Percentiles rank a stretch among this genome's conserved stretches.
phyloP scores from a whole-genome alignment of 2,113 vertebrate species.

The Oreochromis niloticus region DNA sequence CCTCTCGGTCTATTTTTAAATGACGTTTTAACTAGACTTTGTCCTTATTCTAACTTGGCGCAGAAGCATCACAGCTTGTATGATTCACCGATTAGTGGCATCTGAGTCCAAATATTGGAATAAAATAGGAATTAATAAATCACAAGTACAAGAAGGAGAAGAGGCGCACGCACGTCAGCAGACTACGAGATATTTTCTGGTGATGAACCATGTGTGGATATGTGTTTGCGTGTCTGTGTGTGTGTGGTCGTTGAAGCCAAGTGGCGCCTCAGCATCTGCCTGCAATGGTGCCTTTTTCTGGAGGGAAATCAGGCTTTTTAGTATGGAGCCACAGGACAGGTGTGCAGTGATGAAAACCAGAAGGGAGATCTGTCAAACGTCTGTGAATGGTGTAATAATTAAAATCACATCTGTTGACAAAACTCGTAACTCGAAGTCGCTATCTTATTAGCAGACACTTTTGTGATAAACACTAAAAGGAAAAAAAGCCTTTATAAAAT shows the following conservation, averaged over 20 bases:
- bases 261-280: slow-evolving; percentile 55
- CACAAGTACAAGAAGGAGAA: background rate
- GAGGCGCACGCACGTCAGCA: background rate
- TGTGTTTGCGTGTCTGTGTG: background rate
- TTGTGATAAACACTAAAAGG: background rate
- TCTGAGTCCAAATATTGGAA: background rate
- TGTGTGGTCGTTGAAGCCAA: slow-evolving; percentile 13
- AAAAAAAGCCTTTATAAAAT: background rate
- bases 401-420: slow-evolving; percentile 58
- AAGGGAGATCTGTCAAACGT: slow-evolving; percentile 61
- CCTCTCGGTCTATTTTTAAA: background rate
- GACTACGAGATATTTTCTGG: background rate
- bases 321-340: slow-evolving; percentile 62
- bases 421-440: background rate
- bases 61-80: background rate
- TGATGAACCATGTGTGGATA: slow-evolving; percentile 5
- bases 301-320: slow-evolving; percentile 70
- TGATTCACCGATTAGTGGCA: slow-evolving; percentile 1
- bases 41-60: slow-evolving; percentile 8
- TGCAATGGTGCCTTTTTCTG: slow-evolving; percentile 44
- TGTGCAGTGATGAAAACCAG: slow-evolving; percentile 61
- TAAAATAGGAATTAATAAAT: background rate
- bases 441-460: background rate
- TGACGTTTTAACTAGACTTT: background rate
- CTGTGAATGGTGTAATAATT: slow-evolving; percentile 60